A percentile compares a stretch with the other conserved stretches of the same genome.
Conservation (phyloP, 2,888 invertebrate species). For the Apocheima hispidaria region DNA sequence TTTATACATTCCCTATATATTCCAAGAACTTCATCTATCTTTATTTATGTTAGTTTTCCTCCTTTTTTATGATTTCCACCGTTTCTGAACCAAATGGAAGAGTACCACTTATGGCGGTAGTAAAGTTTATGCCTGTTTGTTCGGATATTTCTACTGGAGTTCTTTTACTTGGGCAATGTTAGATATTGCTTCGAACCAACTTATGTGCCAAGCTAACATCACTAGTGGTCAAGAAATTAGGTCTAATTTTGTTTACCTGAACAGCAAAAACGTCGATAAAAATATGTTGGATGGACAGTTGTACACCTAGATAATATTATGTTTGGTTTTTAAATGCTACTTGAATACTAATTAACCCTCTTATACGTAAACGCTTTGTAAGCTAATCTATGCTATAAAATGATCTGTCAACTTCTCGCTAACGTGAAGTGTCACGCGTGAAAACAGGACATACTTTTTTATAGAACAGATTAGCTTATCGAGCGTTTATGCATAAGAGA, state of each 20-base stretch:
- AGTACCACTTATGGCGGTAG: conserved; percentile 43
- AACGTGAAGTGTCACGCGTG: too few relatives aligned
- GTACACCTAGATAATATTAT: too few relatives aligned
- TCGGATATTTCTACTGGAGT: conserved; percentile 21
- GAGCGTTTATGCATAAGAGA: too few relatives aligned
- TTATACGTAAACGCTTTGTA: too few relatives aligned
- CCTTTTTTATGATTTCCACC: conserved; percentile 45
- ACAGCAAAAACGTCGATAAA: too few relatives aligned
- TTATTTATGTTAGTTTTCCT: conserved; percentile 58
- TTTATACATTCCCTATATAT: conserved; percentile 13
- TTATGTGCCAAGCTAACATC: not conserved
- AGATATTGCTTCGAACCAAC: not conserved
- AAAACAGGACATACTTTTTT: too few relatives aligned
- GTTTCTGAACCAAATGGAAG: conserved; percentile 44
- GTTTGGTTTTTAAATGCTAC: too few relatives aligned
- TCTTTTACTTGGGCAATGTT: conserved; percentile 19
- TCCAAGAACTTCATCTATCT: conserved; percentile 47
- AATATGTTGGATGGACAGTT: too few relatives aligned
- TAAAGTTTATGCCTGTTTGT: conserved; percentile 47
- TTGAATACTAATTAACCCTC: too few relatives aligned
- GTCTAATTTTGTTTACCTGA: not conserved
- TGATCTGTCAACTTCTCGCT: too few relatives aligned
- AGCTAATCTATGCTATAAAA: too few relatives aligned
- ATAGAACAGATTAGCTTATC: too few relatives aligned
- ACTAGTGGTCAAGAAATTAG: not conserved